Conservation (phyloP, 2,888 invertebrate genomes). For the Drosophila pseudotakahashii region DNA sequence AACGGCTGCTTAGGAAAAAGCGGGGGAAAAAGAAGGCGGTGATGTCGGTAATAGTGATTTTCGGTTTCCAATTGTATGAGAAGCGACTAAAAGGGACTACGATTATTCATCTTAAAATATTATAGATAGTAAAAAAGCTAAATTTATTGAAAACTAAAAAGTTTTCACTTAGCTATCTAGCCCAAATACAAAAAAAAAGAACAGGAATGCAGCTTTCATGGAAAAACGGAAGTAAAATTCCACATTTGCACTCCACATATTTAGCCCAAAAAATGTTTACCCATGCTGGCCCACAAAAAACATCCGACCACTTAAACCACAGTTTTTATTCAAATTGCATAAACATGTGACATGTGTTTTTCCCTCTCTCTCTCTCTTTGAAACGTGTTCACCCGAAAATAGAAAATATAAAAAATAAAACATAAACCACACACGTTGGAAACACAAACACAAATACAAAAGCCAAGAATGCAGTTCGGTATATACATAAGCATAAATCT, state of each 20-base stretch:
- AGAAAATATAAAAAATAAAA: not conserved
- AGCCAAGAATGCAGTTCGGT: conserved; percentile 3
- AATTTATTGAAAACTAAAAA: no score
- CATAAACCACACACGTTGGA: not conserved
- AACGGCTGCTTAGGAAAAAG: conserved; percentile 1
- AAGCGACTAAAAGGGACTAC: no score
- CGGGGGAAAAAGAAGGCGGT: not conserved
- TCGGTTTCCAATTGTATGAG: not conserved
- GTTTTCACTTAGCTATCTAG: no score
- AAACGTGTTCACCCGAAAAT: not conserved
- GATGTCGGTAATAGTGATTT: not conserved
- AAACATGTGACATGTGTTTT: conserved; percentile 6
- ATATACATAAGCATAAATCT: not conserved
- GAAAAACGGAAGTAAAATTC: not conserved
- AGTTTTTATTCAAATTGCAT: conserved; percentile 9
- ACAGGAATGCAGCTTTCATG: not conserved
- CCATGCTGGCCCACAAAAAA: not conserved
- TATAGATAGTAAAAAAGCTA: no score
- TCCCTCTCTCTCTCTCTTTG: not conserved
- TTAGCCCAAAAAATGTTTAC: not conserved
- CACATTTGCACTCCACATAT: not conserved
- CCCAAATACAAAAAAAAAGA: not conserved
- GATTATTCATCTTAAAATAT: no score
- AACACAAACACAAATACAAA: conserved; percentile 2
- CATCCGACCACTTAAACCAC: not conserved